Conservation (phyloP, 1,140 invertebrate species). For the Bombus sibiricus region DNA sequence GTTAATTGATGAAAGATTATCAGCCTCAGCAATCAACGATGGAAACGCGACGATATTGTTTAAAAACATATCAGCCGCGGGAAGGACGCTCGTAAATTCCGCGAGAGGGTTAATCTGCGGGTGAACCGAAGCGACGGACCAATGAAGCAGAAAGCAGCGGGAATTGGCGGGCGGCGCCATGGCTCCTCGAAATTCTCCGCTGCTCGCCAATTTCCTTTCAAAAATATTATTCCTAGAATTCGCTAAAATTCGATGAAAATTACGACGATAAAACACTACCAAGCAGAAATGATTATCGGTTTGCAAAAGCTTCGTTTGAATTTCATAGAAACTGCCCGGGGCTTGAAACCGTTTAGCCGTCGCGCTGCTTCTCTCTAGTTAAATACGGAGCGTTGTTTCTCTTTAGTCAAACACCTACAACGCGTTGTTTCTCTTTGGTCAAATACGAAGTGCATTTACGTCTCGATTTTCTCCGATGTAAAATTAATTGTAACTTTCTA, state of each 20-base stretch:
- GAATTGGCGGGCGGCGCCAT: slow-evolving; percentile 58
- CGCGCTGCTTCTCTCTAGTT: not conserved
- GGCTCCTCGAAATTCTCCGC: slow-evolving; percentile 3
- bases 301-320: not conserved
- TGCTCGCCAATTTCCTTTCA: slow-evolving; percentile 6
- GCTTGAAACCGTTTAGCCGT: not conserved
- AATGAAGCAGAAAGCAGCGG: slow-evolving; percentile 60
- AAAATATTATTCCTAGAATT: slow-evolving; percentile 9
- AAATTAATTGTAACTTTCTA: not conserved
- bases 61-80: slow-evolving; percentile 58
- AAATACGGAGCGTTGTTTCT: not conserved
- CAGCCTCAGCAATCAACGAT: slow-evolving; percentile 15
- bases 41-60: slow-evolving; percentile 36
- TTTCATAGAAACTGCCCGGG: not conserved
- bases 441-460: rapidly evolving
- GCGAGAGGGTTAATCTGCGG: slow-evolving; percentile 60
- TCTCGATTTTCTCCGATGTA: rapidly evolving
- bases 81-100: slow-evolving; percentile 68
- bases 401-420: not conserved
- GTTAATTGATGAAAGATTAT: not conserved
- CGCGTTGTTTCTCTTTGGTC: not conserved
- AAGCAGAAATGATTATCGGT: not conserved
- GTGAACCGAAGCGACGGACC: slow-evolving; percentile 56
- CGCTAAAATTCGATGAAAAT: not conserved
- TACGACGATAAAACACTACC: too few relatives aligned